These are phyloP conservation scores for Sphaeridia pumilis DNA, from an alignment of 2,888 invertebrate genomes.

Conservation along the genomic window DNA sequence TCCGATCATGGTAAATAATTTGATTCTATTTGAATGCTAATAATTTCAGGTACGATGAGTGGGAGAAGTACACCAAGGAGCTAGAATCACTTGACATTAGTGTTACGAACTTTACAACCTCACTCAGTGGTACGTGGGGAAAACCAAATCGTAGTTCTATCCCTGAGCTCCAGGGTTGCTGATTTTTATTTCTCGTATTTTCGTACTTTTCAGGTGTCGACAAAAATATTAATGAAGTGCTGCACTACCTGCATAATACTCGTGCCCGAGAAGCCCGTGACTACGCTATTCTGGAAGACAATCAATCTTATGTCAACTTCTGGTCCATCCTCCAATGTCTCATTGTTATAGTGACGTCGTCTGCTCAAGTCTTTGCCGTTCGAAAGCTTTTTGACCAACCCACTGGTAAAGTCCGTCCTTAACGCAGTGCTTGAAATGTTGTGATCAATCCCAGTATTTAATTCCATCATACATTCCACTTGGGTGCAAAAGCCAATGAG, in stretches of 20 bases:
- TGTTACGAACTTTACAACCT: constrained; percentile 69
- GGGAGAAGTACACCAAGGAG: constrained; percentile 84
- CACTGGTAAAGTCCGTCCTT: constrained; percentile 32
- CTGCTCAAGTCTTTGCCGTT: constrained; percentile 75
- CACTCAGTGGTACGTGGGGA: constrained; percentile 21
- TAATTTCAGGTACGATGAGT: constrained; percentile 62
- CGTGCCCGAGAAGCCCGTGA: constrained; percentile 70
- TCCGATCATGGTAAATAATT: background rate
- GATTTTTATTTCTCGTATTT: background rate
- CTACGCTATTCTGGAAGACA: constrained; percentile 64
- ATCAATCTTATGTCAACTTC: constrained; percentile 71
- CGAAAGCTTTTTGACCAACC: constrained; percentile 67
- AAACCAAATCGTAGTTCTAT: too few relatives aligned
- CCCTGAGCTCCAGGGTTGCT: background rate
- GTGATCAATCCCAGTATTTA: too few relatives aligned
- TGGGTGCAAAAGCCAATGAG: too few relatives aligned
- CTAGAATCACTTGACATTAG: constrained; percentile 74
- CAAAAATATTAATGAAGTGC: constrained; percentile 70
- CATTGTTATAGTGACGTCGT: constrained; percentile 65
- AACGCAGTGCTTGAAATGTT: too few relatives aligned
- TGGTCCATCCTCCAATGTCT: constrained; percentile 81
- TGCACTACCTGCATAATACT: constrained; percentile 69
- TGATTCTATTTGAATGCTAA: background rate
- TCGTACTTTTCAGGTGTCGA: constrained; percentile 50
- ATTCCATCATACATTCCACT: too few relatives aligned